These are phyloP conservation scores for Cecropterus lyciades DNA, from an alignment of 1,140 invertebrate genomes.

Conservation along the genomic window DNA sequence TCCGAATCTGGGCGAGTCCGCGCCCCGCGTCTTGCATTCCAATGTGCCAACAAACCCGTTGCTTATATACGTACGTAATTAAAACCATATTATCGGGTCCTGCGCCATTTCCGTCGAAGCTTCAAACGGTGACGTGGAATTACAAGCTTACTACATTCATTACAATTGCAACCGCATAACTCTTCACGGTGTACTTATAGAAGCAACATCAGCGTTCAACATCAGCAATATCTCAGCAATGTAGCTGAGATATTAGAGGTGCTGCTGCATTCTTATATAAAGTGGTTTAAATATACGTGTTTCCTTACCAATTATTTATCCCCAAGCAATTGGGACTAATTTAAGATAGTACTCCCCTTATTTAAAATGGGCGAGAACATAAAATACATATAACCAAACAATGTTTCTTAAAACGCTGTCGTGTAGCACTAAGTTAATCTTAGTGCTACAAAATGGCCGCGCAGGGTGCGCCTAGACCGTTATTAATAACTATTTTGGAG, in stretches of 20 bases:
- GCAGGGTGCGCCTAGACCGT: slow-evolving; percentile 37
- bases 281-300: too few relatives aligned
- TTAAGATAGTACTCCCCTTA: too few relatives aligned
- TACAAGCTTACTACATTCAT: too few relatives aligned
- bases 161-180: too few relatives aligned
- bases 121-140: slow-evolving; percentile 36
- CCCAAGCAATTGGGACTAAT: too few relatives aligned
- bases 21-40: slow-evolving; percentile 54
- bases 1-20: slow-evolving; percentile 56
- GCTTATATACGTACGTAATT: slow-evolving; percentile 59
- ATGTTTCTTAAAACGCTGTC: slow-evolving; percentile 46
- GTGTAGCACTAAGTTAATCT: slow-evolving; percentile 39
- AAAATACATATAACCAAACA: slow-evolving; percentile 34
- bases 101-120: slow-evolving; percentile 44
- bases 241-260: too few relatives aligned
- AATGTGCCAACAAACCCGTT: slow-evolving; percentile 44
- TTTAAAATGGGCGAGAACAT: too few relatives aligned
- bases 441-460: slow-evolving; percentile 44
- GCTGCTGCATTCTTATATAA: too few relatives aligned
- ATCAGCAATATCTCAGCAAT: too few relatives aligned
- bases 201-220: too few relatives aligned
- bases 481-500: slow-evolving; percentile 43
- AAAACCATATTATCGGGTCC: slow-evolving; percentile 66
- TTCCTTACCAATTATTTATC: too few relatives aligned
- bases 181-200: too few relatives aligned